Percentiles rank a stretch among this genome's conserved stretches.
Evolutionary conservation across 2,888 invertebrate species (phyloP).

Genomic region (Latrodectus hesperus): DNA sequence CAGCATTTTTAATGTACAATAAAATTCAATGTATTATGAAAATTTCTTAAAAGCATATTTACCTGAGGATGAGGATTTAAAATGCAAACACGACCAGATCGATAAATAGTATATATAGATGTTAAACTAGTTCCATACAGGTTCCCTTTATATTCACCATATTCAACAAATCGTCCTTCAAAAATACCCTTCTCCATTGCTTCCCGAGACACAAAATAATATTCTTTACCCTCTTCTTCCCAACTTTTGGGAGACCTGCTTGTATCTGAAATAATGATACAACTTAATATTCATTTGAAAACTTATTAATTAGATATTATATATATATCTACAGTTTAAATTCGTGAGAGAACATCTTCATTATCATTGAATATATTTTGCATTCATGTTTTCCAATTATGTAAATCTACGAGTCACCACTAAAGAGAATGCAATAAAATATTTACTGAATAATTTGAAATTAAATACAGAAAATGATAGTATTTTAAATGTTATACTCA

Average conservation of each 20-base stretch:
- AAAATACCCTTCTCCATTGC: slow-evolving; percentile 92
- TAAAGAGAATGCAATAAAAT: no score
- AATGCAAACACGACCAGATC: slow-evolving; percentile 91
- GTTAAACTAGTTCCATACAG: slow-evolving; percentile 94
- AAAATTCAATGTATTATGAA: no score
- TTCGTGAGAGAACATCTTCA: not conserved
- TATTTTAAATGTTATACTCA: no score
- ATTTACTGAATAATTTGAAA: no score
- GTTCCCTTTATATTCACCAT: slow-evolving; percentile 96
- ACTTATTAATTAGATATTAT: no score
- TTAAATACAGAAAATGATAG: no score
- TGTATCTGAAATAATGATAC: slow-evolving; percentile 81
- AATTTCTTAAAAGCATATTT: slow-evolving; percentile 10
- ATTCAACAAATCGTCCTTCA: slow-evolving; percentile 91
- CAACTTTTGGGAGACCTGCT: slow-evolving; percentile 88
- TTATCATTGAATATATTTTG: not conserved
- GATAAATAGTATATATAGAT: slow-evolving; percentile 88
- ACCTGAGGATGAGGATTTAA: slow-evolving; percentile 95
- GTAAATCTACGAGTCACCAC: no score
- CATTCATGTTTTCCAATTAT: no score
- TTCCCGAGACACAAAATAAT: slow-evolving; percentile 89
- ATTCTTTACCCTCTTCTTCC: slow-evolving; percentile 94
- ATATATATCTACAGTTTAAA: no score
- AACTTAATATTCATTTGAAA: no score
- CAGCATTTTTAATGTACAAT: no score